A percentile compares a stretch with the other conserved stretches of the same genome.
phyloP scores from a whole-genome alignment of 2,888 invertebrate species.

The Unio pictorum region DNA sequence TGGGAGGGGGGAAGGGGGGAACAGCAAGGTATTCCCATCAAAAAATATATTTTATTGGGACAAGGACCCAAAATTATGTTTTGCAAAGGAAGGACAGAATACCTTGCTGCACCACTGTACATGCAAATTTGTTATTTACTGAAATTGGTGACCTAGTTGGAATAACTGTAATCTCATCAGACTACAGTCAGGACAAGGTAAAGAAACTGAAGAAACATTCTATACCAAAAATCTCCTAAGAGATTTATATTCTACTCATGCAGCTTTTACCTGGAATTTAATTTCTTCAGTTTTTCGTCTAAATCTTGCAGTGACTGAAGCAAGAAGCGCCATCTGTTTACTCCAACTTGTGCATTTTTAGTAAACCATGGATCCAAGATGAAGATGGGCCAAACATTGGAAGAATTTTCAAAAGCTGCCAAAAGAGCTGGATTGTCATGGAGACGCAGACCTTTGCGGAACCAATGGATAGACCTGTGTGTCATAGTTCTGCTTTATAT shows the following conservation, averaged over 20 bases:
- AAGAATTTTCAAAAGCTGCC: constrained; percentile 81
- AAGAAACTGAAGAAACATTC: too few species aligned
- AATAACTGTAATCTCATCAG: too few species aligned
- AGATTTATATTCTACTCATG: not conserved
- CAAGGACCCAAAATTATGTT: too few species aligned
- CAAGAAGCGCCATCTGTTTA: constrained; percentile 86
- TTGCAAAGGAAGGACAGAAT: too few species aligned
- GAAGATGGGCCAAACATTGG: constrained; percentile 88
- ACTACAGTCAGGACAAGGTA: too few species aligned
- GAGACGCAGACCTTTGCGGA: constrained; percentile 86
- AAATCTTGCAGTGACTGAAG: constrained; percentile 88
- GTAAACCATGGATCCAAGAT: constrained; percentile 93
- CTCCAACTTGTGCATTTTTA: constrained; percentile 87
- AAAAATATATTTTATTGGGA: too few species aligned
- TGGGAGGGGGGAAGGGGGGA: too few species aligned
- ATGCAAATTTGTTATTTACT: too few species aligned
- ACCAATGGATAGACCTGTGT: constrained; percentile 82
- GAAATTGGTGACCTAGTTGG: too few species aligned
- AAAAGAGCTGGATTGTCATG: constrained; percentile 89
- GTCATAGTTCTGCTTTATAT: constrained; percentile 17
- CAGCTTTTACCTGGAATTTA: constrained; percentile 79
- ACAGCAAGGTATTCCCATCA: too few species aligned
- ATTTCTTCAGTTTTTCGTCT: constrained; percentile 82
- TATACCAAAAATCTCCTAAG: too few species aligned
- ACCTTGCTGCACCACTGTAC: too few species aligned